Evolutionary conservation across 2,888 invertebrate genomes (phyloP), one percentile per base, ranked within the genome.

Genomic region (Apeira syringaria): DNA sequence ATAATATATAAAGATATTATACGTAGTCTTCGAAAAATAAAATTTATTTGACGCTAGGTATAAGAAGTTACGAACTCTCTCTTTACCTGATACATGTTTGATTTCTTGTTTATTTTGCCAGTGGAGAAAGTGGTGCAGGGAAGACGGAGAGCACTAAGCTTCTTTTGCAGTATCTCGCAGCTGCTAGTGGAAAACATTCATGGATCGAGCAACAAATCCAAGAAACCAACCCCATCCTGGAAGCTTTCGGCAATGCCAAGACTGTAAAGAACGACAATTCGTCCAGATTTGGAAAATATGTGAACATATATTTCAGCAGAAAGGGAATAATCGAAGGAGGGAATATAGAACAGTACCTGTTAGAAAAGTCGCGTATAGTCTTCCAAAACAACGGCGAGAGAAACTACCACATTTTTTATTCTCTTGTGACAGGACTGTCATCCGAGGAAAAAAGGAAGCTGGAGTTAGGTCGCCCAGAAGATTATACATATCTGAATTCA

Each of bases 131-230:
- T 69, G 98, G 98, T 0, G 98, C 98, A 5, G 98, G 98, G 1
- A 98, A 98, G 89, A 98, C 98, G 0, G 98, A 99, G 79, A 97
- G 97, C 71, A 98, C 98, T 1, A 99, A 99, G 81, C 83, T 98
- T 41, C 94, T 98, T 53, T 90, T 99, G 1, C 98, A 98, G 79
- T 99, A 98, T 78, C 84, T 99, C 61, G 98, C 98, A 1, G 96
- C 98, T 0, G 95, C 96, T 6, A 97, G 97, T 71, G 98, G 98
- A 0, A 97, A 98, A 69, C 98, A 98, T 80, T 97, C 97, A 0
- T 98, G 98, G 98, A 97, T 98, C 47, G 98, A 98, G 78, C 98
- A 99, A 69, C 98, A 99, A 80, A 98, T 99, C 46, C 93, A 99
- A 53, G 98, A 98, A 83, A 96, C 98, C 0, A 99, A 99, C 91